Evolutionary conservation across 2,888 invertebrate species (phyloP).

Genomic region (Caenorhabditis zanzibari): DNA sequence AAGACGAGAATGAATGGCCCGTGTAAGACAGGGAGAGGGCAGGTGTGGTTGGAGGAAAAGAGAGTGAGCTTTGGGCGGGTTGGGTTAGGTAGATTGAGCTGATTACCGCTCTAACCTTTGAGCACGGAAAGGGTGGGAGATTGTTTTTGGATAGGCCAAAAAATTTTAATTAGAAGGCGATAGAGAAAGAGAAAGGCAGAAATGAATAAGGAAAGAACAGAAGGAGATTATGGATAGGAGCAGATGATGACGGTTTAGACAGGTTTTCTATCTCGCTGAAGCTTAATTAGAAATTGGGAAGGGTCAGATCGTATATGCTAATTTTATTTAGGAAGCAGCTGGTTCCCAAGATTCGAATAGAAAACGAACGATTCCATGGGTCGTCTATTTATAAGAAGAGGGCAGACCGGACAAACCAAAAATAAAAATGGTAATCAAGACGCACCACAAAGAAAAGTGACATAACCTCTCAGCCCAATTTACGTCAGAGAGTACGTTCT

Average conservation of each 20-base stretch:
- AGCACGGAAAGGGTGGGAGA: conserved; percentile 19
- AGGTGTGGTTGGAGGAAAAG: conserved; percentile 22
- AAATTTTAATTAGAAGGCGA: background rate
- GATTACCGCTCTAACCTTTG: conserved; percentile 29
- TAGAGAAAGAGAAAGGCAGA: background rate
- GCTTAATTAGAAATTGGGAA: conserved; percentile 19
- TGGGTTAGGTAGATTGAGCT: conserved; percentile 23
- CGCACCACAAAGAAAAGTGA: conserved; percentile 11
- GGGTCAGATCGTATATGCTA: conserved; percentile 4
- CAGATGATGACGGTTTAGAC: conserved; percentile 9
- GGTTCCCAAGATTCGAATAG: conserved; percentile 3
- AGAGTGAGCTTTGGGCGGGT: conserved; percentile 3
- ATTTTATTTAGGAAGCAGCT: conserved; percentile 2
- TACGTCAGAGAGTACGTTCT: conserved; percentile 50
- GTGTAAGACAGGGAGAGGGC: background rate
- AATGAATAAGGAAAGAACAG: background rate
- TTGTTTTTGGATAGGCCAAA: conserved; percentile 23
- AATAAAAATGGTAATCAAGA: conserved; percentile 27
- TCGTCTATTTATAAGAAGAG: conserved; percentile 10
- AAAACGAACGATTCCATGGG: background rate
- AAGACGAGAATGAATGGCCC: conserved; percentile 13
- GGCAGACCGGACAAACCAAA: background rate
- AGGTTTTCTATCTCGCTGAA: background rate
- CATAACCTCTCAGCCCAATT: background rate
- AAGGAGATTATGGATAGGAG: background rate